Base-by-base conservation (phyloP, 2,888 invertebrate species). In the Agrilus cyanescens region DNA sequence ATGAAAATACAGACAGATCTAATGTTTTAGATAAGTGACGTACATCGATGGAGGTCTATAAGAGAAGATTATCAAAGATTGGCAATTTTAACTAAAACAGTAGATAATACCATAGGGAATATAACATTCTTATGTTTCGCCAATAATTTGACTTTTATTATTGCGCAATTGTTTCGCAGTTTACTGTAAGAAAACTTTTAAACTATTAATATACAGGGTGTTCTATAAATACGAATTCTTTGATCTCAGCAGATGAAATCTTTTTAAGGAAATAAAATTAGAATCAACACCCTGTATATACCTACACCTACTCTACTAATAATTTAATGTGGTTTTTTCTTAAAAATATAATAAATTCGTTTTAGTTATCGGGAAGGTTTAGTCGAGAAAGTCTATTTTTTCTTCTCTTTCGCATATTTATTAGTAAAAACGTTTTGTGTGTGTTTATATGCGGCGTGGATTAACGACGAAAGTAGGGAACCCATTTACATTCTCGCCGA, bases 71-170 rank as follows among this genome's bases (percentile, higher is more conserved):
- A 79, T 51, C 74, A 77, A 45, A 70, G 72, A 25, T 69, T 85
- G 14, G 72, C 76, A 1, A 69, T 71, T 14, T 62, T 85, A 20
- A 74, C 81, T 1, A 69, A 72, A 37, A 66, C 65, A 15, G 70
- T 82, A 2, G 80, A 84, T 52, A 59, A 65, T 2, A 67, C 74
- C 34, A 67, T 85, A 13, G 77, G 81, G 2, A 67, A 70, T 12
- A 63, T 85, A 44, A 70, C 83, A 1, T 60, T 83, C 0, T 59
- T 85, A 7, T 81, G 82, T 0, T 82, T 81, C 52, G 65, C 75
- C 15, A 81, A 77, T 53, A 82, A 85, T 59, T 71, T 84, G 40
- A 84, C 79, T 60, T 83, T 83, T 57, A 78, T 84, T 47, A 82
- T 83, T 47, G 70, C 82, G 38, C 82, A 84, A 54, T 68, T 85